Evolutionary conservation across 2,888 invertebrate genomes (phyloP).

Genomic region (Eupithecia exiguata): DNA sequence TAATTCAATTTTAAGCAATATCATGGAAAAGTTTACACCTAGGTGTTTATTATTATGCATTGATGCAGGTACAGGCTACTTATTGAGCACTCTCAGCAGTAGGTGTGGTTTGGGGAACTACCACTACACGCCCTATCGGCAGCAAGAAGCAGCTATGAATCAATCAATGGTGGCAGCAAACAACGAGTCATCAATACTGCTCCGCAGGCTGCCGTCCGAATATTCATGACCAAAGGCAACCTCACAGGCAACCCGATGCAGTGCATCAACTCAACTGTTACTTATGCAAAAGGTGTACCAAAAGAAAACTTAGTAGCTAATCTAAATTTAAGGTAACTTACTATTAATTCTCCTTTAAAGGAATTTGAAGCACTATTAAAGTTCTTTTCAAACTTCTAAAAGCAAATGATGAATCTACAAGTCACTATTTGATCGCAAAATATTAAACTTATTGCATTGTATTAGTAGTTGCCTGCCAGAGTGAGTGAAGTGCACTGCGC

Average conservation of each 20-base stretch:
- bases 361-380: background rate
- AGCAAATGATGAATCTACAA: background rate
- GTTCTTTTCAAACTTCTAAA: background rate
- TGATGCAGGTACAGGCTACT: background rate
- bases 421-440: background rate
- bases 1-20: no score
- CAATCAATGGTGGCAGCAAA: slow-evolving; percentile 25
- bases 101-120: background rate
- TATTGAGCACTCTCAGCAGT: background rate
- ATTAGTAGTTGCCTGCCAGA: background rate
- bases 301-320: background rate
- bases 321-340: background rate
- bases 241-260: slow-evolving; percentile 18
- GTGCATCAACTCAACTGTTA: background rate
- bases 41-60: background rate
- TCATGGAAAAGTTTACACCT: background rate
- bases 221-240: slow-evolving; percentile 28
- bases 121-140: background rate
- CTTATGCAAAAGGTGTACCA: background rate
- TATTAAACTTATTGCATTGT: background rate
- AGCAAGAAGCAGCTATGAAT: slow-evolving; percentile 18
- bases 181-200: slow-evolving; percentile 35
- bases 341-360: background rate
- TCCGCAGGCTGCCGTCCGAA: slow-evolving; percentile 22
- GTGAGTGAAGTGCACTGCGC: slow-evolving; percentile 6